phyloP scores from a whole-genome alignment of 1,140 invertebrate species.

The Drosophila equinoxialis region DNA sequence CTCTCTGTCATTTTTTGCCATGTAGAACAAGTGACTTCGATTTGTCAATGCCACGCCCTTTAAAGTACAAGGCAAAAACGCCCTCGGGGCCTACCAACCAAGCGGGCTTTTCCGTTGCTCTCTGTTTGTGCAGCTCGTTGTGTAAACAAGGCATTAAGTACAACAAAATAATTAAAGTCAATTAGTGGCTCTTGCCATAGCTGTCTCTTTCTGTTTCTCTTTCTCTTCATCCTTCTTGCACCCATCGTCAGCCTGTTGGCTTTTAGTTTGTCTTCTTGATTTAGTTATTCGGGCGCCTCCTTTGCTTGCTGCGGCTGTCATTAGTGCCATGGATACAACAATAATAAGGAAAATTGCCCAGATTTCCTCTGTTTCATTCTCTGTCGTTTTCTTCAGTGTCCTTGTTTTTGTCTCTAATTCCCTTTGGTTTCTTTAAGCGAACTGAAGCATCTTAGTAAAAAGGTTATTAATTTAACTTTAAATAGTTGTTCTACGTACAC shows the following conservation, averaged over 20 bases:
- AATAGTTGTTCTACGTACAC: too few relatives aligned
- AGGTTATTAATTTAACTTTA: background rate
- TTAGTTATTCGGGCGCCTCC: slow-evolving; percentile 36
- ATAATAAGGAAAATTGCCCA: slow-evolving; percentile 1
- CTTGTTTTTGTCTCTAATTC: background rate
- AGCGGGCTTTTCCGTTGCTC: slow-evolving; percentile 4
- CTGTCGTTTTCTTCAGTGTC: background rate
- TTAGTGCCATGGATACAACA: slow-evolving; percentile 41
- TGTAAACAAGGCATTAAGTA: slow-evolving; percentile 77
- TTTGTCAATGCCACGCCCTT: slow-evolving; percentile 50
- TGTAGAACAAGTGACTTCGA: slow-evolving; percentile 46
- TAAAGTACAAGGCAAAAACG: background rate
- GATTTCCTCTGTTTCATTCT: background rate
- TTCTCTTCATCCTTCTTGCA: background rate
- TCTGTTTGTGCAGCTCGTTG: slow-evolving; percentile 21
- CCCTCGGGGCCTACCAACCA: background rate
- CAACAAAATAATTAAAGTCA: slow-evolving; percentile 82
- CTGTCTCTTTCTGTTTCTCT: background rate
- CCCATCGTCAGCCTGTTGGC: slow-evolving; percentile 25
- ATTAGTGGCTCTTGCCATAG: slow-evolving; percentile 71
- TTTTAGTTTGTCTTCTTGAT: slow-evolving; percentile 54
- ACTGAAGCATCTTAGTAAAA: background rate
- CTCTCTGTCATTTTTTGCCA: slow-evolving; percentile 40
- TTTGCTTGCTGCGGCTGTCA: slow-evolving; percentile 38
- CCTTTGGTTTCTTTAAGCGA: background rate